Base-by-base conservation (phyloP, 2,113 vertebrate genomes). In the Origma solitaria region DNA sequence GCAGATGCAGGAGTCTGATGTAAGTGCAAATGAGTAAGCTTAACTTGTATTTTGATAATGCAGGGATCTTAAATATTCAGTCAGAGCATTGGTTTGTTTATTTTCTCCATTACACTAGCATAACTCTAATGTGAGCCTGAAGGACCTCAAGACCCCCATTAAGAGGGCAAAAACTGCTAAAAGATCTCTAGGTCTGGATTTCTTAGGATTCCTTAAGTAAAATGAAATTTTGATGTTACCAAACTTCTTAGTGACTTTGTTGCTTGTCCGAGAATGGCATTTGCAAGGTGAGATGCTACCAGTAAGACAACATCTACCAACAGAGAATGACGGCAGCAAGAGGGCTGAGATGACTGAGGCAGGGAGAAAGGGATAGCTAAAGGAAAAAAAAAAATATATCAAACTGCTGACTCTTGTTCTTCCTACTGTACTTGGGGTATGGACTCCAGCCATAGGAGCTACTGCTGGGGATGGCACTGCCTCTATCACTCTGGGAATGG, bases 361-460 rank as follows among this genome's bases (percentile, higher is more conserved):
- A 38, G 10, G 31, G 24, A 89, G 28, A 13, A 69, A 49, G 12
- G 16, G 13, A 38, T 9, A 38, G 14, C 1, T 56, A 31, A 76
- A 28, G 18, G 6, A 5, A 5, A 77, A 72, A 88, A 35, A 58
- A 30, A 3, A 4, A 45, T 68, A 82, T n/a, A n/a, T n/a, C n/a
- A 7, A 23, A 70, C 4, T 57, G 8, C 17, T 1, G 6, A 27
- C 70, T 3, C 23, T 42, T 84, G 15, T 21, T 81, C 30, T 86
- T 84, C 11, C 13, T 54, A 24, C 30, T 0, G 0, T 35, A 15
- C 15, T 38, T 21, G n/a, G 16, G 30, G 6, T 21, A 11, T 7
- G 6, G 7, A 45, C 25, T 62, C 9, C 31, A 82, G 56, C 17
- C 25, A 37, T 0, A 38, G 49, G 18, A 73, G 3, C 7, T 78